Percentiles rank a stretch among this genome's conserved stretches.
Evolutionary conservation across 2,113 vertebrate species (phyloP).

Genomic region (Chelonoidis abingdonii): DNA sequence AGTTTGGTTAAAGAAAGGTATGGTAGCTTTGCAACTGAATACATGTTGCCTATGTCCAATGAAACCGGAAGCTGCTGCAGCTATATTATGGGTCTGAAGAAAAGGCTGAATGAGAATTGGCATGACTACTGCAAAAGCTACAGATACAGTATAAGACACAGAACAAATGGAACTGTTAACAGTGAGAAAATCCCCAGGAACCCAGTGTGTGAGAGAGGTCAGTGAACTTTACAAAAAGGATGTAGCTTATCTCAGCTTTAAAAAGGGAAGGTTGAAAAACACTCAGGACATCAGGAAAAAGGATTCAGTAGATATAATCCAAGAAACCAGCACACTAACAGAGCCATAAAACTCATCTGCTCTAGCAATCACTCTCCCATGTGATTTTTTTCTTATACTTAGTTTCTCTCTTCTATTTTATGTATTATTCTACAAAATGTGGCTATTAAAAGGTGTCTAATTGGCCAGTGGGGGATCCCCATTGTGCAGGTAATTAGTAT

Average conservation of each 20-base stretch:
- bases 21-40: not conserved
- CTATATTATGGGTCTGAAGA: not conserved
- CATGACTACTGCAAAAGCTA: not conserved
- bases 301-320: not conserved
- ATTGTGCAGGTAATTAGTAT: not conserved
- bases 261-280: not conserved
- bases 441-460: not conserved
- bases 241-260: conserved; percentile 17
- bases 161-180: not conserved
- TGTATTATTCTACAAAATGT: not conserved
- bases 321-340: not conserved
- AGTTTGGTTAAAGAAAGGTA: conserved; percentile 14
- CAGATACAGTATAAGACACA: not conserved
- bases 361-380: not conserved
- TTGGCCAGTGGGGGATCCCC: not conserved
- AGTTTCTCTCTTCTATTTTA: not conserved
- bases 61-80: not conserved
- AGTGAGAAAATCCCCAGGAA: not conserved
- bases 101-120: not conserved
- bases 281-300: not conserved
- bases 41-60: conserved; percentile 38
- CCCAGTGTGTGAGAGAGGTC: not conserved
- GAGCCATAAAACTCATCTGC: not conserved
- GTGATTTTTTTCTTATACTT: not conserved
- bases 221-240: conserved; percentile 10